A percentile compares a stretch with the other conserved stretches of the same genome.
Evolutionary conservation across 2,888 invertebrate species (phyloP).

Genomic region (Drosophila antonietae): DNA sequence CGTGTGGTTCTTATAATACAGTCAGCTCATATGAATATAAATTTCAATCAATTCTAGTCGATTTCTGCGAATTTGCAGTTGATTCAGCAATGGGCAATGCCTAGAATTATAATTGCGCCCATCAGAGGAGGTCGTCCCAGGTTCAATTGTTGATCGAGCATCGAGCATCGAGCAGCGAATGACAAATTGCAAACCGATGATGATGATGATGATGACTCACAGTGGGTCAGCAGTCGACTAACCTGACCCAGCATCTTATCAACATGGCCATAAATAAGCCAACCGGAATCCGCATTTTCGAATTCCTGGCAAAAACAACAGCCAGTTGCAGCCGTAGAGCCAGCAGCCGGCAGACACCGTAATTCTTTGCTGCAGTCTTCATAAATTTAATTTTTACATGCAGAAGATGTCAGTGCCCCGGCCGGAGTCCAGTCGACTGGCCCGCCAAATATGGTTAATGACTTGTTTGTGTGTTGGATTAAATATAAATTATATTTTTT

Average conservation of each 20-base stretch:
- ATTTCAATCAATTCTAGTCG: conserved; percentile 58
- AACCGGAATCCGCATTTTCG: conserved; percentile 34
- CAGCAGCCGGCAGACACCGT: conserved; percentile 32
- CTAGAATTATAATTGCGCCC: conserved; percentile 52
- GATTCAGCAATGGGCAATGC: conserved; percentile 49
- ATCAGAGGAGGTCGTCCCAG: conserved; percentile 21
- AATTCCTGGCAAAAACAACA: conserved; percentile 10
- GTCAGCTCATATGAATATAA: conserved; percentile 54
- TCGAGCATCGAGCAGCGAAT: conserved; percentile 29
- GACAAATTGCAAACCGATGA: conserved; percentile 48
- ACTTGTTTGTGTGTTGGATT: conserved; percentile 75
- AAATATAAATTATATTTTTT: conserved; percentile 74
- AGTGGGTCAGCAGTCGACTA: conserved; percentile 48
- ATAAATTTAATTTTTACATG: conserved; percentile 72
- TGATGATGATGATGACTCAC: conserved; percentile 50
- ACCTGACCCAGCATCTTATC: conserved; percentile 65
- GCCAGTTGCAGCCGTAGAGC: conserved; percentile 2
- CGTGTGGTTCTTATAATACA: conserved; percentile 43
- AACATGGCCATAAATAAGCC: conserved; percentile 63
- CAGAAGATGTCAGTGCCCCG: conserved; percentile 51
- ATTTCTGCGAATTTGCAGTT: conserved; percentile 59
- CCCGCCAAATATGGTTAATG: conserved; percentile 70
- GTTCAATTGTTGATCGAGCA: conserved; percentile 26
- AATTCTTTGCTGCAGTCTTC: conserved; percentile 74
- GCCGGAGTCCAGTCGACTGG: conserved; percentile 16